Evolutionary conservation across 2,797 vertebrate genomes (phyloP), one percentile per base, ranked within the genome.

Genomic region (Cossypha polioptera): DNA sequence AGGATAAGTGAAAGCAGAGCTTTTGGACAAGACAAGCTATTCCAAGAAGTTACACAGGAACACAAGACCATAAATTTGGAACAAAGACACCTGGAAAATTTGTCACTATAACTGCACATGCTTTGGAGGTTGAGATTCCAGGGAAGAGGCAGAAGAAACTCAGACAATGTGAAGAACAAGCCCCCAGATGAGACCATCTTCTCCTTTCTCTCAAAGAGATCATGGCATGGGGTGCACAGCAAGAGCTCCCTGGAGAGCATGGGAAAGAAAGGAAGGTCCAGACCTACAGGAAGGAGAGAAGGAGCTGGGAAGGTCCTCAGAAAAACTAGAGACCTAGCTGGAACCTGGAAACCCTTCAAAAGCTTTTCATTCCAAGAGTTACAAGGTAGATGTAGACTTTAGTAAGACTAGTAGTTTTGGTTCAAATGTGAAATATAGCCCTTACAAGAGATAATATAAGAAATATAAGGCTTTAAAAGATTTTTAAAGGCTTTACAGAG

Each of bases 141-240:
- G 57, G 6, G 13, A 69, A 53, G 26, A 85, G 55, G 66, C 26
- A 88, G 61, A 75, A 83, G 28, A 68, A 73, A 55, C 22, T 24
- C 16, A 24, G 33, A n/a, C 28, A 45, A 38, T 0, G 1, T 15
- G 58, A 78, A 72, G 42, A 90, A 81, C 14, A 65, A 80, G 26
- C 5, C 13, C 17, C 16, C 42, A 86, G 31, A 35, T 57, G 66
- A 62, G 31, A 75, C 7, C 29, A 38, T 17, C 55, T 73, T 28
- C 71, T 88, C 21, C 31, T 55, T 62, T 67, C 50, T 33, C 31
- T 36, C 61, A 18, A 35, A 57, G 55, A 55, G 16, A 59, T 22
- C 13, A 7, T 9, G 53, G 33, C 2, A 3, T 0, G 4, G 53
- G 12, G 9, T 21, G 8, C 0, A 1, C 33, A 72, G 22, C 13